These are phyloP conservation scores for Heteronetta atricapilla DNA, from an alignment of 2,113 vertebrate species.

Conservation along the genomic window DNA sequence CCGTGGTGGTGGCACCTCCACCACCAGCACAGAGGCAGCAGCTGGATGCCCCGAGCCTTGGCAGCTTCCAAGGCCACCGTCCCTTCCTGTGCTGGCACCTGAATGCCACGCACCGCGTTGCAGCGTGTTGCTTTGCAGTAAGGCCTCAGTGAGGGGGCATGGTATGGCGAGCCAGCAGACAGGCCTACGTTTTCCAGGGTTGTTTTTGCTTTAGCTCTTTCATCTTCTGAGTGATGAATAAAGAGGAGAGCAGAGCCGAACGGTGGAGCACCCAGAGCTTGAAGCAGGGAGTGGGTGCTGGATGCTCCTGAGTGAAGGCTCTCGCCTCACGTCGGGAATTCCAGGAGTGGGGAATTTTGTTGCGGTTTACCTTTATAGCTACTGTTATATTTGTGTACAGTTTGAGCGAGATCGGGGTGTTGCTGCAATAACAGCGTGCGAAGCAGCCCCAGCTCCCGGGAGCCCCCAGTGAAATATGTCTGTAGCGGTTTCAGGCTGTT, in stretches of 20 bases:
- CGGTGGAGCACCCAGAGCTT: not conserved
- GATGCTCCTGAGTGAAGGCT: not conserved
- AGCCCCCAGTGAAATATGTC: not conserved
- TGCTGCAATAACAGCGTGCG: not conserved
- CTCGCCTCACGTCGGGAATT: not conserved
- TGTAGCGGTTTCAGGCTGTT: not conserved
- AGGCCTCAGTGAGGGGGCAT: not conserved
- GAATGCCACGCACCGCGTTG: not conserved
- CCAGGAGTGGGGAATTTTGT: not conserved
- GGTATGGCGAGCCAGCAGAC: not conserved
- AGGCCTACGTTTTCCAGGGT: not conserved
- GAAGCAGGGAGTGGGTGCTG: not conserved
- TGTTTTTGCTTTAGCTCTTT: not conserved
- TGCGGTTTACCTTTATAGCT: not conserved
- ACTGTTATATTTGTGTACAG: not conserved
- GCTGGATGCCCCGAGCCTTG: accelerated
- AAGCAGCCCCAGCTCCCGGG: not conserved
- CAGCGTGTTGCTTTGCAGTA: not conserved
- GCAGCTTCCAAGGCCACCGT: not conserved
- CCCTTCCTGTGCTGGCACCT: accelerated
- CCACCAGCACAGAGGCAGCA: accelerated
- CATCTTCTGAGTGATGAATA: not conserved
- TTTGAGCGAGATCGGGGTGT: not conserved
- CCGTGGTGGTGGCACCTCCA: not conserved
- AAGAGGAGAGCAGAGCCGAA: not conserved